Percentiles rank a stretch among this genome's conserved stretches.
phyloP scores from a whole-genome alignment of 2,113 vertebrate genomes.

The Cnemophilus loriae region DNA sequence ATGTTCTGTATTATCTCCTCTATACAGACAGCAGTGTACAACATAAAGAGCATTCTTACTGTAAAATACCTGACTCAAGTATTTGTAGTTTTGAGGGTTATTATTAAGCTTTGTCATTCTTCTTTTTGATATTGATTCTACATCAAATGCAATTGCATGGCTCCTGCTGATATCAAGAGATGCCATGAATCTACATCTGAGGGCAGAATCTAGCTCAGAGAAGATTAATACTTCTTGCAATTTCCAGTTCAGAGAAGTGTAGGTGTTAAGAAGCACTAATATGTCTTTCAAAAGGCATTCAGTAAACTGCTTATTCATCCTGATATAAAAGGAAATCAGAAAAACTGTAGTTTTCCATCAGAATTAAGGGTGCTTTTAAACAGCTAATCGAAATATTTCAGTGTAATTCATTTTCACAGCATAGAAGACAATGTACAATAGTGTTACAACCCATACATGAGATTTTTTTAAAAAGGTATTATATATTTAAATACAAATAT shows the following conservation, averaged over 20 bases:
- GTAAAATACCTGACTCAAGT: background rate
- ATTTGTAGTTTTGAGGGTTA: background rate
- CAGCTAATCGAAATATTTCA: background rate
- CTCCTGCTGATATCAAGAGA: background rate
- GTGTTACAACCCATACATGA: background rate
- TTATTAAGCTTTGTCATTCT: background rate
- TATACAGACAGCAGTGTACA: background rate
- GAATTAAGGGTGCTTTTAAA: background rate
- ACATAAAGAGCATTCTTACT: background rate
- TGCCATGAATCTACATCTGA: background rate
- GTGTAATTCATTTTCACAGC: background rate
- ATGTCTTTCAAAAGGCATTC: background rate
- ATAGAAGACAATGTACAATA: background rate
- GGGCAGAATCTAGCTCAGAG: background rate
- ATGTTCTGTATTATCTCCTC: background rate
- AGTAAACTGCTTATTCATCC: slow-evolving; percentile 35
- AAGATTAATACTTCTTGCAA: background rate
- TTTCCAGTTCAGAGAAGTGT: background rate
- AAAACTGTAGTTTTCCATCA: background rate
- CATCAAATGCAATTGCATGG: background rate
- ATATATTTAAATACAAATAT: background rate
- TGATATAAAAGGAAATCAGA: background rate
- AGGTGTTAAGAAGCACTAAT: background rate
- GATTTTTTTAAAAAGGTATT: background rate
- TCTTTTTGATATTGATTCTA: background rate